Percentiles rank a stretch among this genome's conserved stretches.
Conservation (phyloP, 1,140 invertebrate species). For the Branchinecta lynchi region DNA sequence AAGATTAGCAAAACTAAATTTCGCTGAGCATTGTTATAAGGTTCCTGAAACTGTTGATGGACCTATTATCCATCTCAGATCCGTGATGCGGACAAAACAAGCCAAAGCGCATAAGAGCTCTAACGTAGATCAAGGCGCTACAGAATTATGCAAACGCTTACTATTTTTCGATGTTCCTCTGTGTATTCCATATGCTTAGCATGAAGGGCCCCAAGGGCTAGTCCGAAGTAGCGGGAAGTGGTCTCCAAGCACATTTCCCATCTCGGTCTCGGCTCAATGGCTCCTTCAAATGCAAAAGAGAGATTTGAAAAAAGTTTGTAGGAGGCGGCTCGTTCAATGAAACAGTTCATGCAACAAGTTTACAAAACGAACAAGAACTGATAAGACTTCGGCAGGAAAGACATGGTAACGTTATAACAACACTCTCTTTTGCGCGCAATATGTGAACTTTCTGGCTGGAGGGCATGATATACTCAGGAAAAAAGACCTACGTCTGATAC, state of each 20-base stretch:
- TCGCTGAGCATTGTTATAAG: too few species aligned
- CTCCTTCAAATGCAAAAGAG: slow-evolving; percentile 28
- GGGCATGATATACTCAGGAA: too few species aligned
- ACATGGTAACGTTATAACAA: too few species aligned
- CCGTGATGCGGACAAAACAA: too few species aligned
- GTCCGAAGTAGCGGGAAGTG: slow-evolving; percentile 37
- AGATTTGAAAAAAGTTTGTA: slow-evolving; percentile 12
- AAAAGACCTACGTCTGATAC: too few species aligned
- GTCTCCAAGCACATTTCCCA: slow-evolving; percentile 42
- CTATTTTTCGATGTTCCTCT: slow-evolving; percentile 27
- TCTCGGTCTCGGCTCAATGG: slow-evolving; percentile 33
- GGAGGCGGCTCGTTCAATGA: slow-evolving; percentile 16
- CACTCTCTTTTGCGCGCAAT: too few species aligned
- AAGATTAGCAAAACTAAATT: too few species aligned
- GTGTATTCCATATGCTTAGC: slow-evolving; percentile 31
- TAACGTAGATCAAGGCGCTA: too few species aligned
- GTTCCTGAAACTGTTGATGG: slow-evolving; percentile 25
- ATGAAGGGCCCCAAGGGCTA: slow-evolving; percentile 38
- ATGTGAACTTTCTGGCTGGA: too few species aligned
- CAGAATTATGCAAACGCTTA: slow-evolving; percentile 20
- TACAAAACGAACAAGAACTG: not conserved
- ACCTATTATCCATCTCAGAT: too few species aligned
- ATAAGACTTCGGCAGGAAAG: too few species aligned
- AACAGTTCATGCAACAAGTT: not conserved
- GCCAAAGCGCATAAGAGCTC: too few species aligned